Percentiles rank a stretch among this genome's conserved stretches.
Evolutionary conservation across 1,140 invertebrate genomes (phyloP).

Genomic region (Anoplophora glabripennis): DNA sequence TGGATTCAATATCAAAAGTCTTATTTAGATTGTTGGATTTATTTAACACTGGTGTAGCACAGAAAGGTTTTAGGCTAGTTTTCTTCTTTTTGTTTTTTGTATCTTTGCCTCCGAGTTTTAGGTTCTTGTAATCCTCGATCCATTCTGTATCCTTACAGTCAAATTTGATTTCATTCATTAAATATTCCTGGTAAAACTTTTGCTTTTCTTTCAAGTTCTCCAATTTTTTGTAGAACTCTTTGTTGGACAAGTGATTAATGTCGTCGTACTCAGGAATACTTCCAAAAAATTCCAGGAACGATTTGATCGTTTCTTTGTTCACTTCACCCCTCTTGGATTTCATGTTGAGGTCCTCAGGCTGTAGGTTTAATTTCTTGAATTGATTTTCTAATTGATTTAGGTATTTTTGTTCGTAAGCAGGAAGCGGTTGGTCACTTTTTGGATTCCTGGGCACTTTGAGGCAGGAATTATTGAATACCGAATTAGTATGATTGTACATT

Average conservation of each 20-base stretch:
- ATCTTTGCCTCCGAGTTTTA: slow-evolving; percentile 29
- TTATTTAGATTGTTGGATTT: slow-evolving; percentile 22
- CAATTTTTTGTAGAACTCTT: slow-evolving; percentile 64
- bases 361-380: slow-evolving; percentile 33
- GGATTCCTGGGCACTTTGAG: slow-evolving; percentile 64
- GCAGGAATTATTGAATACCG: slow-evolving; percentile 61
- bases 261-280: slow-evolving; percentile 70
- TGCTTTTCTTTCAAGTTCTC: slow-evolving; percentile 64
- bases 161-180: slow-evolving; percentile 52
- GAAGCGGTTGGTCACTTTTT: slow-evolving; percentile 60
- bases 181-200: slow-evolving; percentile 55
- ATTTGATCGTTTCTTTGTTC: slow-evolving; percentile 43
- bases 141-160: slow-evolving; percentile 42
- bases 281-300: slow-evolving; percentile 62
- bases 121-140: slow-evolving; percentile 43
- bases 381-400: slow-evolving; percentile 45
- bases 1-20: slow-evolving; percentile 34
- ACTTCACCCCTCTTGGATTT: slow-evolving; percentile 29
- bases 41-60: slow-evolving; percentile 30
- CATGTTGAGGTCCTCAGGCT: slow-evolving; percentile 31
- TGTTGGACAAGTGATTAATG: slow-evolving; percentile 63
- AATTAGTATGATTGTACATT: slow-evolving; percentile 49
- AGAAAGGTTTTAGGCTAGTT: slow-evolving; percentile 32
- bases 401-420: slow-evolving; percentile 59
- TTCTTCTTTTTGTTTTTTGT: slow-evolving; percentile 18